A percentile compares a stretch with the other conserved stretches of the same genome.
phyloP scores from a whole-genome alignment of 2,113 vertebrate genomes.

The Hyperopisus bebe region DNA sequence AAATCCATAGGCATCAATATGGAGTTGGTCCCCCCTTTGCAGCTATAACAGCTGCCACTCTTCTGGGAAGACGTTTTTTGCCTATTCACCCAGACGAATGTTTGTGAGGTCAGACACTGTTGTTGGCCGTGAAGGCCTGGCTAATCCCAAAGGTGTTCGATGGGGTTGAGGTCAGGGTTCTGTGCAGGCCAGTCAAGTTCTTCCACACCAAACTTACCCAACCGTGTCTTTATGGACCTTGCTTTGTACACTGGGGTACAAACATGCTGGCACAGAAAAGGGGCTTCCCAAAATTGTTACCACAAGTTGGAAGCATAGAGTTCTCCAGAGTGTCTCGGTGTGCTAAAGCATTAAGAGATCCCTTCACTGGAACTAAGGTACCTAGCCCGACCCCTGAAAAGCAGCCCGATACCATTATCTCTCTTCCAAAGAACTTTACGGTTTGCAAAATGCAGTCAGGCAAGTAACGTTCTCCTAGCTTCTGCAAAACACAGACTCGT shows the following conservation, averaged over 20 bases:
- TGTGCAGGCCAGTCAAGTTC: not conserved
- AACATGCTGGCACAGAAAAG: not conserved
- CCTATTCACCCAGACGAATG: not conserved
- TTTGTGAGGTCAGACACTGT: not conserved
- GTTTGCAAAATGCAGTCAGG: not conserved
- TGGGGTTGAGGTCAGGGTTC: not conserved
- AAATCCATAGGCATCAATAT: not conserved
- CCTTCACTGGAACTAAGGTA: not conserved
- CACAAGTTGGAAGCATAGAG: not conserved
- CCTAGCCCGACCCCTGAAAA: not conserved
- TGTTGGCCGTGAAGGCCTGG: not conserved
- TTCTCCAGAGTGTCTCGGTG: not conserved
- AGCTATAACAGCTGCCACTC: not conserved
- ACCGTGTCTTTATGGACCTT: not conserved
- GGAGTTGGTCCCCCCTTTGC: not conserved
- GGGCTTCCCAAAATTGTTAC: not conserved
- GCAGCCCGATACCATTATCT: not conserved
- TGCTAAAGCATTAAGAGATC: not conserved
- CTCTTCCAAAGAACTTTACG: not conserved
- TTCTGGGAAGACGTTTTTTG: not conserved
- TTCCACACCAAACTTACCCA: not conserved
- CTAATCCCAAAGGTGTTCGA: not conserved
- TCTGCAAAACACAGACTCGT: not conserved
- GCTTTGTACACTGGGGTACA: not conserved
- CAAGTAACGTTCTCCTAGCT: not conserved